Evolutionary conservation across 2,113 vertebrate species (phyloP).

Genomic region (Petrocephalus microphthalmus): DNA sequence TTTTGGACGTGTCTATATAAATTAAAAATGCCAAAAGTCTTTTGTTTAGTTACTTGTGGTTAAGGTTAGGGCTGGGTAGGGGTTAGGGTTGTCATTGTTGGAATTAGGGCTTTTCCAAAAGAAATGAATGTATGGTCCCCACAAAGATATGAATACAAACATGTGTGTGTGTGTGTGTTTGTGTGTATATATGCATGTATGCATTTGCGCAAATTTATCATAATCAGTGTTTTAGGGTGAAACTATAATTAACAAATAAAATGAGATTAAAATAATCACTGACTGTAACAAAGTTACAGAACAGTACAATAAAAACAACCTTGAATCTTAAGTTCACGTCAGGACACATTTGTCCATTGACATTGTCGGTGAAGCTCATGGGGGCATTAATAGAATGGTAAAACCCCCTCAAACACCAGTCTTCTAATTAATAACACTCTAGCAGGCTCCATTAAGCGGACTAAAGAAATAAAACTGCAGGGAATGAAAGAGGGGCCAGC

Average conservation of each 20-base stretch:
- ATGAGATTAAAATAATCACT: too few species aligned
- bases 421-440: neutral
- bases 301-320: too few species aligned
- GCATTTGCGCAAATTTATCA: too few species aligned
- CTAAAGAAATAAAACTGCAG: neutral
- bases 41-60: neutral
- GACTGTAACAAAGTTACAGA: too few species aligned
- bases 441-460: neutral
- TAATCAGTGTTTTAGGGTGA: too few species aligned
- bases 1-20: too few species aligned
- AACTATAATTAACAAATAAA: too few species aligned
- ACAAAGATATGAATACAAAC: neutral
- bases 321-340: too few species aligned
- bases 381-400: neutral
- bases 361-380: neutral
- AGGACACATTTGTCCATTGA: neutral
- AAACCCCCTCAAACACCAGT: neutral
- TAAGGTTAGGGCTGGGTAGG: neutral
- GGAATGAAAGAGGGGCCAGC: neutral
- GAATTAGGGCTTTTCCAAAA: neutral
- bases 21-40: too few species aligned
- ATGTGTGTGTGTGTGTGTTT: too few species aligned
- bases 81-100: neutral
- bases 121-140: neutral
- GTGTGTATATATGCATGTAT: too few species aligned